Evolutionary conservation across 2,888 invertebrate genomes (phyloP).

Genomic region (Nephrotoma appendiculata): DNA sequence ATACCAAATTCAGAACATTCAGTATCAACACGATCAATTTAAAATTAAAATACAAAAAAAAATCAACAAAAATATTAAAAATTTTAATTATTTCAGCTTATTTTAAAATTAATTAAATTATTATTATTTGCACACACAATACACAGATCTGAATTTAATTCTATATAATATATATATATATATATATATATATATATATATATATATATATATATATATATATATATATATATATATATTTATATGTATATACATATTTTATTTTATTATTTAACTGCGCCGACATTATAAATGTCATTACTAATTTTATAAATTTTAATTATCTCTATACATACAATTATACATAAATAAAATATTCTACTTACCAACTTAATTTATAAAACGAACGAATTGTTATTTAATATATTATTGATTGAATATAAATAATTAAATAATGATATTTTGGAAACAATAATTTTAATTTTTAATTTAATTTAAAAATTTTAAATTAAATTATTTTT

Average conservation of each 20-base stretch:
- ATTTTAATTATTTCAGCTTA: background rate
- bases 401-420: background rate
- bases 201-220: background rate
- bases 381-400: constrained; percentile 2
- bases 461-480: background rate
- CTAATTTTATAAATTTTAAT: background rate
- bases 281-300: background rate
- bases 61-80: background rate
- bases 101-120: background rate
- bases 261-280: background rate
- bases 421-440: background rate
- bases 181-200: background rate
- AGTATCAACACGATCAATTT: background rate
- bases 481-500: background rate
- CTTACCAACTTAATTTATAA: background rate
- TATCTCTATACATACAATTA: background rate
- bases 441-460: background rate
- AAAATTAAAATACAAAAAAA: background rate
- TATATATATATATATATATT: background rate
- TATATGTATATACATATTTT: background rate
- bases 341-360: background rate
- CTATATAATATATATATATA: background rate
- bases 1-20: constrained; percentile 19
- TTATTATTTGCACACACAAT: background rate
- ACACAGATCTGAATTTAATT: background rate